A percentile compares a stretch with the other conserved stretches of the same genome.
These are phyloP conservation scores for Neodiprion pinetum DNA, from an alignment of 1,140 invertebrate genomes.

Conservation along the genomic window DNA sequence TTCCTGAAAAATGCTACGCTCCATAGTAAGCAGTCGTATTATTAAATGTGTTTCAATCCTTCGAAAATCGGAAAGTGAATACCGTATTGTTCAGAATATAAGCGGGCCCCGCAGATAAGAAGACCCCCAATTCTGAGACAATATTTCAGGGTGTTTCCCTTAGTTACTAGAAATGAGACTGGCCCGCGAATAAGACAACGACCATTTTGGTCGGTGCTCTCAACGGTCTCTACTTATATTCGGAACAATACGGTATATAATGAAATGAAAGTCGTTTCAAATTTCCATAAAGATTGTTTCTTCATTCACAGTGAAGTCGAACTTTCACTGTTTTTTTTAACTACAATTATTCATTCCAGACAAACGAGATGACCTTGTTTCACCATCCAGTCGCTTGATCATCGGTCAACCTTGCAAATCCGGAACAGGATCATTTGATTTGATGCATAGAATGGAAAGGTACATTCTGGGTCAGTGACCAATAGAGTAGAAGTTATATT, in stretches of 20 bases:
- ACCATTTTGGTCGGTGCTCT: no score
- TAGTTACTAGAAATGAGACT: no score
- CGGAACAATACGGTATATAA: no score
- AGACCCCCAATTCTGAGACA: not conserved
- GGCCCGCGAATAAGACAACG: no score
- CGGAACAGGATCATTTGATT: constrained; percentile 85
- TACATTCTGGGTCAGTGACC: not conserved
- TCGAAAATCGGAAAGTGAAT: constrained; percentile 19
- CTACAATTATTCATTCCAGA: constrained; percentile 54
- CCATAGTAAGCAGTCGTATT: constrained; percentile 59
- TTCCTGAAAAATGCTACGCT: constrained; percentile 87
- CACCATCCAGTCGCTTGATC: constrained; percentile 90
- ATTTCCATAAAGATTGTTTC: no score
- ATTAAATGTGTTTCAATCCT: constrained; percentile 13
- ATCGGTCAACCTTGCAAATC: constrained; percentile 81
- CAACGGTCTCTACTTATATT: no score
- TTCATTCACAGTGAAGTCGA: not conserved
- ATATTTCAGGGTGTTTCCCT: constrained; percentile 16
- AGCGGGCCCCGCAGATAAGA: not conserved
- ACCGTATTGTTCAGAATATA: constrained; percentile 14
- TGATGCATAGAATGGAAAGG: constrained; percentile 38
- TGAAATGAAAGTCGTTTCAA: no score
- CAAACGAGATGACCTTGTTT: constrained; percentile 77
- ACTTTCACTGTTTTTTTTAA: constrained; percentile 22
- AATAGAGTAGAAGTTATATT: no score